Percentiles rank a stretch among this genome's conserved stretches.
phyloP scores from a whole-genome alignment of 2,888 invertebrate species.

The Cerastis rubricosa region DNA sequence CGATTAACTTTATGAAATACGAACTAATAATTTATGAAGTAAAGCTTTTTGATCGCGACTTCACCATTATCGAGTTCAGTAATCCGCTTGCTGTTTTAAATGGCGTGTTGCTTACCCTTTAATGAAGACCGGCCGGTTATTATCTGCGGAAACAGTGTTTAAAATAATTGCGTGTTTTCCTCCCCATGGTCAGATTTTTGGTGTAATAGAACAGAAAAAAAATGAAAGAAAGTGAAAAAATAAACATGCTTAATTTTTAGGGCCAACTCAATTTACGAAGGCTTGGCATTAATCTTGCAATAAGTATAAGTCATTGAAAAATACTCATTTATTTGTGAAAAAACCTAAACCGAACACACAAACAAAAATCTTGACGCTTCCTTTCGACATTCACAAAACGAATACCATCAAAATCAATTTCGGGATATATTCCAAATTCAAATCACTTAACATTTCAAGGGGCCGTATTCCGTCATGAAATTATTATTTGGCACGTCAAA shows the following conservation, averaged over 20 bases:
- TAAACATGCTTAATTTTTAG: not conserved
- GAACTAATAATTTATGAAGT: slow-evolving; percentile 73
- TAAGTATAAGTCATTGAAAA: not conserved
- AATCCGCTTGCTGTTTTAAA: slow-evolving; percentile 65
- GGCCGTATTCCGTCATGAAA: slow-evolving; percentile 59
- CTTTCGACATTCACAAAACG: not conserved
- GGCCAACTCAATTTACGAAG: not conserved
- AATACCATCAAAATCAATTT: slow-evolving; percentile 45
- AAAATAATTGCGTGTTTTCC: slow-evolving; percentile 34
- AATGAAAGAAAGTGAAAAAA: too few relatives aligned
- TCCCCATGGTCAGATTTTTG: not conserved
- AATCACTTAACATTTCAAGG: slow-evolving; percentile 54
- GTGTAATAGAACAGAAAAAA: not conserved
- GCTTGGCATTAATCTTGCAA: not conserved
- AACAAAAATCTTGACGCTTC: not conserved
- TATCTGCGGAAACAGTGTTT: slow-evolving; percentile 37
- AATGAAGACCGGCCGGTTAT: slow-evolving; percentile 54
- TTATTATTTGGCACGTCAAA: slow-evolving; percentile 73
- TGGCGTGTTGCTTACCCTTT: slow-evolving; percentile 58
- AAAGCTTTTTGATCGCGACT: slow-evolving; percentile 66
- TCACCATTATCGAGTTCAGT: slow-evolving; percentile 61
- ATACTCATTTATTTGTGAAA: not conserved
- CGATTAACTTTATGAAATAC: slow-evolving; percentile 74
- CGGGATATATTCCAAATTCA: slow-evolving; percentile 46
- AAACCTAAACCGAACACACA: too few relatives aligned